A percentile compares a stretch with the other conserved stretches of the same genome.
phyloP scores from a whole-genome alignment of 2,888 invertebrate genomes.

The Thyatira batis region DNA sequence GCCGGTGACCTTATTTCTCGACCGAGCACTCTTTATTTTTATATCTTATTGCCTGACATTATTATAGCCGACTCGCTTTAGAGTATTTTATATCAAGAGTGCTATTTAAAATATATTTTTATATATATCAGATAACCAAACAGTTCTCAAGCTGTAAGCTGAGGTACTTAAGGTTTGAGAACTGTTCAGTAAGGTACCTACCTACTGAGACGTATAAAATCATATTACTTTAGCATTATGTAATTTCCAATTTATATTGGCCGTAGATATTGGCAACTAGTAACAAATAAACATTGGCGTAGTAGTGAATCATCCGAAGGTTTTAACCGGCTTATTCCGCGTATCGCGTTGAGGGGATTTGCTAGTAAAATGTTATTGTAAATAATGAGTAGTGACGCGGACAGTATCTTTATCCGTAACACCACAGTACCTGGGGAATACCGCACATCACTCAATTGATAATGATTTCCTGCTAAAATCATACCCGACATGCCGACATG shows the following conservation, averaged over 20 bases:
- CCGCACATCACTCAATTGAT: slow-evolving; percentile 53
- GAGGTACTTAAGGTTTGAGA: neutral
- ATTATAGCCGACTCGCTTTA: slow-evolving; percentile 41
- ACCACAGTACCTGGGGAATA: slow-evolving; percentile 56
- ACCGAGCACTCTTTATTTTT: slow-evolving; percentile 73
- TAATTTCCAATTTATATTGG: slow-evolving; percentile 27
- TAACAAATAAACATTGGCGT: slow-evolving; percentile 45
- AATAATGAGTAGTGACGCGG: slow-evolving; percentile 45
- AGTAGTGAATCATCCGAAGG: slow-evolving; percentile 54
- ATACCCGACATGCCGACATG: neutral
- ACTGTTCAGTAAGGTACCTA: no score
- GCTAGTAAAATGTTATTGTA: slow-evolving; percentile 34
- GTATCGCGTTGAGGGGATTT: slow-evolving; percentile 47
- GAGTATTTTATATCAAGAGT: slow-evolving; percentile 31
- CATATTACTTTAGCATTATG: neutral
- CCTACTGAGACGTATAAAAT: neutral
- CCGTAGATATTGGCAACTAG: slow-evolving; percentile 35
- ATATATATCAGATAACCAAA: neutral
- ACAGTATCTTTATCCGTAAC: slow-evolving; percentile 11
- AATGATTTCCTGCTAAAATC: slow-evolving; percentile 34
- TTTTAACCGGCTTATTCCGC: slow-evolving; percentile 50
- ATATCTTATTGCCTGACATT: slow-evolving; percentile 67
- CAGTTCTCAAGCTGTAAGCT: neutral
- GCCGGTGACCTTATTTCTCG: slow-evolving; percentile 77
- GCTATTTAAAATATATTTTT: slow-evolving; percentile 34